A percentile compares a stretch with the other conserved stretches of the same genome.
These are phyloP conservation scores for Falco naumanni DNA, from an alignment of 2,797 vertebrate species.

Conservation along the genomic window DNA sequence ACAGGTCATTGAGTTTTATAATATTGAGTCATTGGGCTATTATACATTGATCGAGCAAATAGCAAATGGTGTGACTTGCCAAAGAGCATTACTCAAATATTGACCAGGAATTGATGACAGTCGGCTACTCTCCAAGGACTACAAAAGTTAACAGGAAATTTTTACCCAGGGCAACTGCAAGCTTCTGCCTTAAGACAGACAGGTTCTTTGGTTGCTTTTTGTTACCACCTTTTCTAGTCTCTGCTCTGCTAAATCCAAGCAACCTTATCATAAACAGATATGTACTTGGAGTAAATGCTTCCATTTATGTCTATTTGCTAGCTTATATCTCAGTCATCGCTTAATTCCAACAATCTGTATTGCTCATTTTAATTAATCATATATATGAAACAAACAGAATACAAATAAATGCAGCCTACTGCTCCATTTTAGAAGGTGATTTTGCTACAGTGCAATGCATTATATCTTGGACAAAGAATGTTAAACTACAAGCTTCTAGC, in stretches of 20 bases:
- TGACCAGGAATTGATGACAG: slow-evolving; percentile 58
- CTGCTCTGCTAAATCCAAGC: neutral
- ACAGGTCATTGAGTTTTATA: slow-evolving; percentile 77
- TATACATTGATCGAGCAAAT: slow-evolving; percentile 72
- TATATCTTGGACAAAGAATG: neutral
- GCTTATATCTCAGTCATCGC: neutral
- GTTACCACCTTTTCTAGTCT: neutral
- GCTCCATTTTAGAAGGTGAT: neutral
- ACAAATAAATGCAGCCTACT: neutral
- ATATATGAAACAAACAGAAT: neutral
- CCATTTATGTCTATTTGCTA: neutral
- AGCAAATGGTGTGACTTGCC: slow-evolving; percentile 53
- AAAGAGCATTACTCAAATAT: slow-evolving; percentile 70
- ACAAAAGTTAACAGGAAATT: slow-evolving; percentile 51
- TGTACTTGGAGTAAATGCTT: neutral
- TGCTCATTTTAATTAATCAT: neutral
- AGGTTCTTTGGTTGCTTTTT: neutral
- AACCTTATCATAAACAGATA: neutral
- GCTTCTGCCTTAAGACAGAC: neutral
- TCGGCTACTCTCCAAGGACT: slow-evolving; percentile 37
- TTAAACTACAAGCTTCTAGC: neutral
- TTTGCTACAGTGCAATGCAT: neutral
- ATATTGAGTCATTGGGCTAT: slow-evolving; percentile 67
- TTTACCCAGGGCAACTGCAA: slow-evolving; percentile 15
- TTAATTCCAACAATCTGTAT: neutral